Evolutionary conservation across 2,888 invertebrate genomes (phyloP).

Genomic region (Archaeoteleia sp.): DNA sequence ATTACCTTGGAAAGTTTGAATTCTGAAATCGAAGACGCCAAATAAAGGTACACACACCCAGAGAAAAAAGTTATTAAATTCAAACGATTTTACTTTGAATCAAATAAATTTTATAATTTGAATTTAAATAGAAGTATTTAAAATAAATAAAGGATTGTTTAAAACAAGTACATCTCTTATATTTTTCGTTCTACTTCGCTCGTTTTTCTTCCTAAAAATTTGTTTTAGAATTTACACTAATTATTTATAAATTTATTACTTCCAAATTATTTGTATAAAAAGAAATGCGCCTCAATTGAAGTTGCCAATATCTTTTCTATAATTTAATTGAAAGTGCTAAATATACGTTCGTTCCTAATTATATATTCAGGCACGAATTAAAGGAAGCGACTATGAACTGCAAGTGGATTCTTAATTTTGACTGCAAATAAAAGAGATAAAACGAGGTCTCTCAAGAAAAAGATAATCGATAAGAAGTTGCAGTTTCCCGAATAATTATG

Average conservation of each 20-base stretch:
- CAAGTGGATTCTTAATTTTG: slow-evolving; percentile 57
- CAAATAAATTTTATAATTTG: no score
- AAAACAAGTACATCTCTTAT: no score
- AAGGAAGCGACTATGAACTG: slow-evolving; percentile 61
- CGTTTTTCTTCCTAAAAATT: no score
- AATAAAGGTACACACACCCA: no score
- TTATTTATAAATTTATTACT: not conserved
- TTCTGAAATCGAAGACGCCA: no score
- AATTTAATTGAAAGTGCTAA: not conserved
- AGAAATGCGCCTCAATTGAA: not conserved
- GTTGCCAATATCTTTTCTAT: not conserved
- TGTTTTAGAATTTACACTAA: no score
- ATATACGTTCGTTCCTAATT: slow-evolving; percentile 21
- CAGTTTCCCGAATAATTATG: slow-evolving; percentile 57
- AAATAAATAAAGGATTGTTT: no score
- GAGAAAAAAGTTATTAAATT: no score
- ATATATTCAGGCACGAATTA: slow-evolving; percentile 48
- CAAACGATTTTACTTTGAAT: no score
- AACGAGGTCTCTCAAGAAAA: slow-evolving; percentile 40
- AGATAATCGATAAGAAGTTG: slow-evolving; percentile 34
- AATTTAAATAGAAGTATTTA: no score
- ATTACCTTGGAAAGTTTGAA: no score
- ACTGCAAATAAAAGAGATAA: slow-evolving; percentile 61
- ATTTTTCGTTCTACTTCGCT: no score
- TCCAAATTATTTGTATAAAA: not conserved